A percentile compares a stretch with the other conserved stretches of the same genome.
phyloP scores from a whole-genome alignment of 2,888 invertebrate genomes.

The Drosophila prolongata region DNA sequence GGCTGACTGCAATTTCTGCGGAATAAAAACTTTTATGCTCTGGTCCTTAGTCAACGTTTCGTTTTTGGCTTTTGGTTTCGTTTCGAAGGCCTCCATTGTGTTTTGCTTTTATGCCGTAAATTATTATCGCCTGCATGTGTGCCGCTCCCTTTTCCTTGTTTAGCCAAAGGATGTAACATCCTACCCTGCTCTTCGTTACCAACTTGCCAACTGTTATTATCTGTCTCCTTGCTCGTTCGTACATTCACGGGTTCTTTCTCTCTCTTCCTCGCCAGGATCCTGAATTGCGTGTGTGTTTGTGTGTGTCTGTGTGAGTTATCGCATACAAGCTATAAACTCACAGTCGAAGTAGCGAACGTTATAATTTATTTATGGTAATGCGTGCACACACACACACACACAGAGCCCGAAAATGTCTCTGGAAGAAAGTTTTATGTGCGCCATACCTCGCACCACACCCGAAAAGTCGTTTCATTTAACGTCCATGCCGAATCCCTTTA shows the following conservation, averaged over 20 bases:
- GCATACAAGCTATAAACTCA: slow-evolving; percentile 77
- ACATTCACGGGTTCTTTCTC: slow-evolving; percentile 35
- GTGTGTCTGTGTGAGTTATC: slow-evolving; percentile 62
- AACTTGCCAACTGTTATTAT: slow-evolving; percentile 73
- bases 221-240: slow-evolving; percentile 58
- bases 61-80: slow-evolving; percentile 37
- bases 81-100: slow-evolving; percentile 56
- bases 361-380: slow-evolving; percentile 80
- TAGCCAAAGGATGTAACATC: slow-evolving; percentile 45
- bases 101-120: slow-evolving; percentile 64
- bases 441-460: slow-evolving; percentile 26
- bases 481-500: slow-evolving; percentile 69
- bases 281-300: slow-evolving; percentile 36
- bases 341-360: slow-evolving; percentile 69
- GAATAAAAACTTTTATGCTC: slow-evolving; percentile 57
- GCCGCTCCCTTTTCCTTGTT: slow-evolving; percentile 21
- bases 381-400: slow-evolving; percentile 51
- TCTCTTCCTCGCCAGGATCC: slow-evolving; percentile 7
- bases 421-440: slow-evolving; percentile 70
- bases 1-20: slow-evolving; percentile 47
- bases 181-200: slow-evolving; percentile 42
- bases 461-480: slow-evolving; percentile 66
- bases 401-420: slow-evolving; percentile 20
- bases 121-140: slow-evolving; percentile 68
- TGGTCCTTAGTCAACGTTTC: slow-evolving; percentile 31